Conservation (phyloP, 2,113 vertebrate genomes). For the Motacilla alba region DNA sequence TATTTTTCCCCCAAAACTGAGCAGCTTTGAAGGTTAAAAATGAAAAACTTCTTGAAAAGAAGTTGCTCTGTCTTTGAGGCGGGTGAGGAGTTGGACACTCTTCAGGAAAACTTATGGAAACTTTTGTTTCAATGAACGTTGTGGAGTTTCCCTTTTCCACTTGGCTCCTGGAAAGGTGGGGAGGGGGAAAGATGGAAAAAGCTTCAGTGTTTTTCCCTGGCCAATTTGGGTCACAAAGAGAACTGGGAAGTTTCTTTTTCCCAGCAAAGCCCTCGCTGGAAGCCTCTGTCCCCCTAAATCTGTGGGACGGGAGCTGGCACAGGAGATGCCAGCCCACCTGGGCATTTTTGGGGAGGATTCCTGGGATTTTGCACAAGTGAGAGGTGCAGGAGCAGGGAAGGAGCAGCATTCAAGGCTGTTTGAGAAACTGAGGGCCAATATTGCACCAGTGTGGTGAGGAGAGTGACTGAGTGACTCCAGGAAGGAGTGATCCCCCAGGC, state of each 20-base stretch:
- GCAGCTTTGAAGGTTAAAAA: accelerated
- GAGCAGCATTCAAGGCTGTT: neutral
- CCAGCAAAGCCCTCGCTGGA: neutral
- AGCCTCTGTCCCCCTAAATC: neutral
- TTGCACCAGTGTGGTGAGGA: neutral
- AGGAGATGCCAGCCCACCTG: accelerated
- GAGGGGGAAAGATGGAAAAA: neutral
- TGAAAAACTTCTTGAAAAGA: neutral
- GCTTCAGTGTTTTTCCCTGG: neutral
- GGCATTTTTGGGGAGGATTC: accelerated
- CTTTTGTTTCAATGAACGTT: neutral
- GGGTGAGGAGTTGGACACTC: neutral
- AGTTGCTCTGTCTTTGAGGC: neutral
- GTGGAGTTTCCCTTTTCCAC: neutral
- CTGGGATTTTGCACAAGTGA: neutral
- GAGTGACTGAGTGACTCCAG: neutral
- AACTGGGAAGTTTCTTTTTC: neutral
- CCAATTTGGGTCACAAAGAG: neutral
- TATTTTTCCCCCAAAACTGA: accelerated
- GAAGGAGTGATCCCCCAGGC: neutral
- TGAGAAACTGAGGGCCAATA: neutral
- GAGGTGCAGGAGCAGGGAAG: neutral
- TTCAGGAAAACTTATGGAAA: slow-evolving; percentile 1
- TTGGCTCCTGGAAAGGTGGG: neutral
- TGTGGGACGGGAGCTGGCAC: accelerated